Evolutionary conservation across 2,797 vertebrate genomes (phyloP), one percentile per base, ranked within the genome.

Genomic region (Neopelma chrysocephalum): DNA sequence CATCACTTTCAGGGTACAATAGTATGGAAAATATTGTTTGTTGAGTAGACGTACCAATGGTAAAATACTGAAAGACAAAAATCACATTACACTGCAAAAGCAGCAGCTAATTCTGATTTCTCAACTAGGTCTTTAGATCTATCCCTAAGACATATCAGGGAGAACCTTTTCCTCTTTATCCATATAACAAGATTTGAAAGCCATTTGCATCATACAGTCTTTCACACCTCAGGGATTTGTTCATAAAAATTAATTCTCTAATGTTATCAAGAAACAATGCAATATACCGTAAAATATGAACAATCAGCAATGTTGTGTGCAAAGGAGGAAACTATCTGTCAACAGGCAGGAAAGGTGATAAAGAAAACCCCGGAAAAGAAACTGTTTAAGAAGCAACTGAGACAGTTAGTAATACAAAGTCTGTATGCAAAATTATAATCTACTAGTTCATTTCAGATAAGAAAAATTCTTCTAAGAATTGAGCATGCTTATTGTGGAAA

Each of bases 21-120:
- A 91, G 15, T 23, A 88, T 26, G 23, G 17, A 72, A 72, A 61
- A 36, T 16, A n/a, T 0, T 15, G 0, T 1, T 31, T 8, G 1
- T 68, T 42, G 53, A 34, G 45, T 31, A 60, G 10, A 51, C 3
- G 60, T 9, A 66, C 14, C 40, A 79, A 26, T 3, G 11, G 36
- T 29, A 90, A 91, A 69, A 82, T 32, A 76, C 1, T 27, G 26
- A 61, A 79, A 57, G 58, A 5, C 3, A 64, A 76, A 76, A 79
- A 76, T 42, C 42, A 47, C 8, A 32, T 29, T 53, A 66, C 23
- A 58, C 9, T 19, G 10, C 48, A 89, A 78, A 87, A 83, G 8
- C 11, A 93, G 51, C 9, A 73, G 27, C 27, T 36, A 79, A 43
- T 38, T 31, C 38, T 53, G 18, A 50, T 82, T 80, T 73, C 21